Evolutionary conservation across 2,797 vertebrate genomes (phyloP).

Genomic region (Chelonia mydas): DNA sequence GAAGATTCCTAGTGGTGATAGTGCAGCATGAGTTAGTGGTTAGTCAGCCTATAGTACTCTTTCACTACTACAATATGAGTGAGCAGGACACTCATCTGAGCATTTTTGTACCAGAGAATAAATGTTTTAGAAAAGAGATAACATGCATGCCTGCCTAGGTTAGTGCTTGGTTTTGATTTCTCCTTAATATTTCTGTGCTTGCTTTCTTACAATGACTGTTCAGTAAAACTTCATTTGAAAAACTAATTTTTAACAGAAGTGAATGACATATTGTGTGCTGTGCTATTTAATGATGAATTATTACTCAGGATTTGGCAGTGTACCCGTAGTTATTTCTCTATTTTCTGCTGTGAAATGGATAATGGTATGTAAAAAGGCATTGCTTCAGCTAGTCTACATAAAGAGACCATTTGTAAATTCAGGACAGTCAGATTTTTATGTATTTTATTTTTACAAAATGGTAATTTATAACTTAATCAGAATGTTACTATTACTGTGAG

Average conservation of each 20-base stretch:
- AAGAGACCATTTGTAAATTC: neutral
- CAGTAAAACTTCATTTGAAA: neutral
- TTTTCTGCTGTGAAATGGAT: slow-evolving; percentile 14
- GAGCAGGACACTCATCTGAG: neutral
- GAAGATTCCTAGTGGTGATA: slow-evolving; percentile 28
- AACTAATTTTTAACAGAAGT: neutral
- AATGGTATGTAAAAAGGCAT: neutral
- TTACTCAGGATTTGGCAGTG: neutral
- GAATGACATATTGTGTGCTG: neutral
- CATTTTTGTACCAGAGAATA: neutral
- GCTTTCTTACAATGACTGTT: slow-evolving; percentile 9
- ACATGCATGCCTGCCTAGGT: neutral
- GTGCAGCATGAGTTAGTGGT: neutral
- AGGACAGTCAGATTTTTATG: neutral
- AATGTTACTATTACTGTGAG: neutral
- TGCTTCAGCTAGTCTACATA: neutral
- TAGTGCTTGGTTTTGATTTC: neutral
- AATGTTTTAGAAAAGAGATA: neutral
- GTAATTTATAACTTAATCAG: neutral
- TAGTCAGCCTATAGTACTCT: neutral
- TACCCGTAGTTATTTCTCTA: neutral
- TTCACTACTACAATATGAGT: neutral
- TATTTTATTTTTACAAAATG: neutral
- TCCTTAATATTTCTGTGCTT: neutral
- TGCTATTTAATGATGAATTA: neutral